Evolutionary conservation across 1,140 invertebrate species (phyloP).

Genomic region (Agraylea sexmaculata): DNA sequence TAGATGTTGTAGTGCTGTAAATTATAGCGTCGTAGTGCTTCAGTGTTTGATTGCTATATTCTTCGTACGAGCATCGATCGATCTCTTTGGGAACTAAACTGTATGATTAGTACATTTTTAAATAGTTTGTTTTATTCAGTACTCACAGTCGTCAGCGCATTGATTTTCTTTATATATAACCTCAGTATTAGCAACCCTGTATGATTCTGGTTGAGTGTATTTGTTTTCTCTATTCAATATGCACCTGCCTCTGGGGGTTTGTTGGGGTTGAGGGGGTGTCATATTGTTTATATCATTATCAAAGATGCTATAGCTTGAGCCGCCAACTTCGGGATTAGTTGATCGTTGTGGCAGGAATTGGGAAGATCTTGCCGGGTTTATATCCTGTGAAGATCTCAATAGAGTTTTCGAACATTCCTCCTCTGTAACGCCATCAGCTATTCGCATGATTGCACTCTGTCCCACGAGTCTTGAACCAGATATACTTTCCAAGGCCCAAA

Average conservation of each 20-base stretch:
- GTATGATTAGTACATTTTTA: too few species aligned
- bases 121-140: too few species aligned
- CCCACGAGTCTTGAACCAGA: slow-evolving; percentile 33
- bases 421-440: slow-evolving; percentile 28
- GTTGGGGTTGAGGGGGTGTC: background rate
- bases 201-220: slow-evolving; percentile 48
- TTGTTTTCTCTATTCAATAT: slow-evolving; percentile 45
- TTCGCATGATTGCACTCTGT: slow-evolving; percentile 23
- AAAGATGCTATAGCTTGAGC: slow-evolving; percentile 1
- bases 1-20: slow-evolving; percentile 32
- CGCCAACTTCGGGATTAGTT: too few species aligned
- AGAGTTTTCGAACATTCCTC: slow-evolving; percentile 29
- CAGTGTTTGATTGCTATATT: slow-evolving; percentile 37
- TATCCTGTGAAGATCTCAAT: slow-evolving; percentile 18
- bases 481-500: slow-evolving; percentile 35
- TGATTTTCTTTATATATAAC: slow-evolving; percentile 55
- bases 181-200: slow-evolving; percentile 45
- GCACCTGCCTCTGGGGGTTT: slow-evolving; percentile 37
- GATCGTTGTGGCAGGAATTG: slow-evolving; percentile 13
- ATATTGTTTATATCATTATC: slow-evolving; percentile 5
- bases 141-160: slow-evolving; percentile 42
- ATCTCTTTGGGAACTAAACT: slow-evolving; percentile 35
- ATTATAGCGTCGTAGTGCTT: slow-evolving; percentile 34
- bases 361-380: slow-evolving; percentile 11
- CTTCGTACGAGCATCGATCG: slow-evolving; percentile 38